Percentiles rank a stretch among this genome's conserved stretches.
phyloP scores from a whole-genome alignment of 2,888 invertebrate species.

The Ecdyonurus torrentis region DNA sequence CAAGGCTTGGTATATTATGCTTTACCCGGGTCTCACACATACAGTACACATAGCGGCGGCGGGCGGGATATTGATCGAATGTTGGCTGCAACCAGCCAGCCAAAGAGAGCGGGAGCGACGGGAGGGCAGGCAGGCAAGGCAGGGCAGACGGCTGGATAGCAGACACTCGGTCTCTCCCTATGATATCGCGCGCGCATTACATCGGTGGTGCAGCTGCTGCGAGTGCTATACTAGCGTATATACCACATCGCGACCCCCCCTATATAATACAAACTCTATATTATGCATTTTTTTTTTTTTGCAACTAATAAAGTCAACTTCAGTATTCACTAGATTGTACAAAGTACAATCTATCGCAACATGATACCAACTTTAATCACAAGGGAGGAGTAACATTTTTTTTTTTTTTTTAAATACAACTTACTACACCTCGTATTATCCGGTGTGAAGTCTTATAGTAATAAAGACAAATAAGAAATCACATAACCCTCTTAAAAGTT shows the following conservation, averaged over 20 bases:
- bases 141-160: slow-evolving; percentile 11
- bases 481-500: too few relatives aligned
- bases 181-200: slow-evolving; percentile 7
- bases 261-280: too few relatives aligned
- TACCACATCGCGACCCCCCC: background rate
- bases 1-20: background rate
- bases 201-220: slow-evolving; percentile 6
- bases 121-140: slow-evolving; percentile 23
- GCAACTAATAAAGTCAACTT: too few relatives aligned
- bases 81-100: slow-evolving; percentile 15
- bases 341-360: too few relatives aligned
- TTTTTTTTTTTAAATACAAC: too few relatives aligned
- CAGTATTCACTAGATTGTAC: too few relatives aligned
- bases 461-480: too few relatives aligned
- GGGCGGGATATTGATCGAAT: background rate
- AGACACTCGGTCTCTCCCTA: slow-evolving; percentile 10
- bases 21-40: background rate
- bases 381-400: too few relatives aligned
- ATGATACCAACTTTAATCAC: too few relatives aligned
- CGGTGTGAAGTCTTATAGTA: too few relatives aligned
- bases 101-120: slow-evolving; percentile 22
- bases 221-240: background rate
- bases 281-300: too few relatives aligned
- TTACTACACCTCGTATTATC: too few relatives aligned
- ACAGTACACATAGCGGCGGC: background rate